Conservation (phyloP, 1,140 invertebrate genomes). For the Zaprionus kolodkinae region DNA sequence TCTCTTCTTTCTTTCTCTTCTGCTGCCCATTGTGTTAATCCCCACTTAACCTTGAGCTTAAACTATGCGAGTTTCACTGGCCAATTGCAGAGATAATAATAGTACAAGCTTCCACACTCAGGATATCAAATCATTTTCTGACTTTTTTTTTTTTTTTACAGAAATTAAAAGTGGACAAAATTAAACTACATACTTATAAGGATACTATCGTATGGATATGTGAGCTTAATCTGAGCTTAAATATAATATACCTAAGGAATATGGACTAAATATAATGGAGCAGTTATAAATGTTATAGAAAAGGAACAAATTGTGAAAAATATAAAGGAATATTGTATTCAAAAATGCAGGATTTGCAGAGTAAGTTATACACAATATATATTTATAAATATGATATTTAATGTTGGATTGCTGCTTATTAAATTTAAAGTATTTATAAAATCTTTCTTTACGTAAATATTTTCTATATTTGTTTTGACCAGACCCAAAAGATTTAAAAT, state of each 20-base stretch:
- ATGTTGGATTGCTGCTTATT: no score
- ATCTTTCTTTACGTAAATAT: no score
- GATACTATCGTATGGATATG: neutral
- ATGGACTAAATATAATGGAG: neutral
- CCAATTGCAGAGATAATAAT: slow-evolving; percentile 12
- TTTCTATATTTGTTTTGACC: no score
- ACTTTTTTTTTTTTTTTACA: neutral
- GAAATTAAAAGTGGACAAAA: neutral
- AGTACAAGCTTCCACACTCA: neutral
- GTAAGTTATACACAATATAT: no score
- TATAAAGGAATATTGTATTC: no score
- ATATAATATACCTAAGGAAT: neutral
- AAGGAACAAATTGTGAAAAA: no score
- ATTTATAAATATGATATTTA: no score
- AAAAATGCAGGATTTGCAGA: no score
- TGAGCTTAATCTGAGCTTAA: neutral
- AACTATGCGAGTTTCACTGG: slow-evolving; percentile 85
- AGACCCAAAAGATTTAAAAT: no score
- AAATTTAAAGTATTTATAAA: no score
- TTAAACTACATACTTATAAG: neutral
- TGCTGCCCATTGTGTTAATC: slow-evolving; percentile 32
- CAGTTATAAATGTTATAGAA: neutral
- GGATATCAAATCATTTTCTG: slow-evolving; percentile 5
- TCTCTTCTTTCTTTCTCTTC: slow-evolving; percentile 7
- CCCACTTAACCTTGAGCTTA: slow-evolving; percentile 78